Evolutionary conservation across 1,140 invertebrate genomes (phyloP).

Genomic region (Cyclina sinensis): DNA sequence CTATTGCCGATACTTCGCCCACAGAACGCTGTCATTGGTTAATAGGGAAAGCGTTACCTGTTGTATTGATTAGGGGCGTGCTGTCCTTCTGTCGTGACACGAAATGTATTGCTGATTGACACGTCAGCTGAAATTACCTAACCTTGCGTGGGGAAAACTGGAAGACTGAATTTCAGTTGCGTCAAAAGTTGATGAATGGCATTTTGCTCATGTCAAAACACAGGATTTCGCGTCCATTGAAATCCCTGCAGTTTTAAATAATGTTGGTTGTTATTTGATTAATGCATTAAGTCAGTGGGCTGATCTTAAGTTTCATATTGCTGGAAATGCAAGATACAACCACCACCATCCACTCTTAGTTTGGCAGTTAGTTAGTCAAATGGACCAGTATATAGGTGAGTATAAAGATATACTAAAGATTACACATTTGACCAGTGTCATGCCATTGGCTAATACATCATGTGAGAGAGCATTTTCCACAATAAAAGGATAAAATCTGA

Average conservation of each 20-base stretch:
- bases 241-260: constrained; percentile 22
- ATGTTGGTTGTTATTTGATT: constrained; percentile 31
- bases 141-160: too few relatives aligned
- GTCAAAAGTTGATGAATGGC: too few relatives aligned
- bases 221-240: too few relatives aligned
- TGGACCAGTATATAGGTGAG: constrained; percentile 32
- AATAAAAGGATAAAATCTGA: constrained; percentile 61
- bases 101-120: too few relatives aligned
- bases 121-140: too few relatives aligned
- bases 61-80: too few relatives aligned
- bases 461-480: constrained; percentile 56
- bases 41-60: too few relatives aligned
- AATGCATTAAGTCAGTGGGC: constrained; percentile 48
- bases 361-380: constrained; percentile 41
- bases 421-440: constrained; percentile 43
- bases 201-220: too few relatives aligned
- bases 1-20: too few relatives aligned
- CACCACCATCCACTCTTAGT: constrained; percentile 27
- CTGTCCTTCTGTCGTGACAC: too few relatives aligned
- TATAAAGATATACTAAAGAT: constrained; percentile 42
- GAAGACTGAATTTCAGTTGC: too few relatives aligned
- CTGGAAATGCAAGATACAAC: constrained; percentile 40
- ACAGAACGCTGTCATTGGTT: too few relatives aligned
- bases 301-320: constrained; percentile 52
- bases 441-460: constrained; percentile 42